Percentiles rank a stretch among this genome's conserved stretches.
Evolutionary conservation across 1,140 invertebrate species (phyloP).

Genomic region (Pollicipes pollicipes): DNA sequence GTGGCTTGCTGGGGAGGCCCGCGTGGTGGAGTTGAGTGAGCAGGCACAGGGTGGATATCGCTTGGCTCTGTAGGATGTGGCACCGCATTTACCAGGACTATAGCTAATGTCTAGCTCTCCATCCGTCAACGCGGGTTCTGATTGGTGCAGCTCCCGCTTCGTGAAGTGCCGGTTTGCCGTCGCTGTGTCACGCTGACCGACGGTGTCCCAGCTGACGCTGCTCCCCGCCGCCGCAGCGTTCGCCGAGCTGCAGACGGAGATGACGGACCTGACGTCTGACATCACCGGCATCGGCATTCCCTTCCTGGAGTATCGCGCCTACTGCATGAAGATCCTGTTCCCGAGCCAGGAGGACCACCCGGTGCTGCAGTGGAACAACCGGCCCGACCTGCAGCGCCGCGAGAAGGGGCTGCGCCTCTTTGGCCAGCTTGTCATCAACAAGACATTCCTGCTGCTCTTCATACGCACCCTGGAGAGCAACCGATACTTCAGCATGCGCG

Average conservation of each 20-base stretch:
- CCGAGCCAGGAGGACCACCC: slow-evolving; percentile 87
- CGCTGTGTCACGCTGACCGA: no score
- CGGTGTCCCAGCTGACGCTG: not conserved
- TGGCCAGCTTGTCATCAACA: slow-evolving; percentile 91
- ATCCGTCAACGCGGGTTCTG: no score
- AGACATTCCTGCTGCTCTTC: slow-evolving; percentile 90
- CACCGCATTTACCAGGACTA: no score
- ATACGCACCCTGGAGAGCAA: slow-evolving; percentile 95
- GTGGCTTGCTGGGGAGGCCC: no score
- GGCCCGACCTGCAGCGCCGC: slow-evolving; percentile 67
- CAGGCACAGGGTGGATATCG: no score
- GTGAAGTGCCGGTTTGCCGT: no score
- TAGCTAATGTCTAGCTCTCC: no score
- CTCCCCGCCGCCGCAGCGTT: slow-evolving; percentile 46
- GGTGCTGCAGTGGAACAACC: slow-evolving; percentile 69
- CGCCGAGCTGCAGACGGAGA: slow-evolving; percentile 96
- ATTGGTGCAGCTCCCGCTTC: no score
- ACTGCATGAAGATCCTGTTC: slow-evolving; percentile 96
- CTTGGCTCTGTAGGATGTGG: no score
- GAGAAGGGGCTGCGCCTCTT: slow-evolving; percentile 87
- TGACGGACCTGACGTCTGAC: slow-evolving; percentile 92
- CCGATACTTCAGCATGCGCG: slow-evolving; percentile 73
- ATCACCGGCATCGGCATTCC: slow-evolving; percentile 86
- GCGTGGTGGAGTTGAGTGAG: no score
- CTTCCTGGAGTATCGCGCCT: slow-evolving; percentile 89